Percentiles rank a stretch among this genome's conserved stretches.
These are phyloP conservation scores for Matsumyia berberina DNA, from an alignment of 2,888 invertebrate genomes.

Conservation along the genomic window DNA sequence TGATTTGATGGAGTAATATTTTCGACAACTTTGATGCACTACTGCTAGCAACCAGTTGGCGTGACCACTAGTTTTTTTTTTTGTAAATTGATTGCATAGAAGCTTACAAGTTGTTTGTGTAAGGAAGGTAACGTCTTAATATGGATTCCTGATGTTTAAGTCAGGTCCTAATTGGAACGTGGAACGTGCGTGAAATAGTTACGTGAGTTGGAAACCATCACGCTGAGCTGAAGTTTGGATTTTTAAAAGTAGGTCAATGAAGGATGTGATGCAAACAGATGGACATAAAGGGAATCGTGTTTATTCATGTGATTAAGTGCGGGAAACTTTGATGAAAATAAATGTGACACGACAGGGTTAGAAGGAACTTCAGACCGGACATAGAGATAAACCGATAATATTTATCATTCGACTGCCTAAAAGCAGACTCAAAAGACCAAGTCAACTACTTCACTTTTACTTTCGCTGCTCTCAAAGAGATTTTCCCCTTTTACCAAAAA, in stretches of 20 bases:
- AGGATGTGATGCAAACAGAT: not conserved
- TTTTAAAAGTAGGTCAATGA: not conserved
- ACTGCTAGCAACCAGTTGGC: not conserved
- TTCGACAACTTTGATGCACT: not conserved
- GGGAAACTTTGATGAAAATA: not conserved
- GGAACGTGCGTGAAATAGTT: not conserved
- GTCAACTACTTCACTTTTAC: conserved; percentile 40
- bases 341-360: not conserved
- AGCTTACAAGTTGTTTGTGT: not conserved
- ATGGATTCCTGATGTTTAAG: not conserved
- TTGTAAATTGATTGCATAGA: not conserved
- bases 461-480: conserved; percentile 26
- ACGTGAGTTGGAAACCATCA: not conserved
- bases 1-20: not conserved
- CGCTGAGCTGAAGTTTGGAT: no score
- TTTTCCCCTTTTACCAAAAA: conserved; percentile 30
- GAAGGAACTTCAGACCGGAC: not conserved
- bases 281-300: no score
- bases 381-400: conserved; percentile 6
- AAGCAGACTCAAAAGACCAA: conserved; percentile 46
- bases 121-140: not conserved
- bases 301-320: no score
- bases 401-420: conserved; percentile 42
- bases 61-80: not conserved
- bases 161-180: not conserved